Evolutionary conservation across 2,797 vertebrate genomes (phyloP).

Genomic region (Hoplostethus mediterraneus): DNA sequence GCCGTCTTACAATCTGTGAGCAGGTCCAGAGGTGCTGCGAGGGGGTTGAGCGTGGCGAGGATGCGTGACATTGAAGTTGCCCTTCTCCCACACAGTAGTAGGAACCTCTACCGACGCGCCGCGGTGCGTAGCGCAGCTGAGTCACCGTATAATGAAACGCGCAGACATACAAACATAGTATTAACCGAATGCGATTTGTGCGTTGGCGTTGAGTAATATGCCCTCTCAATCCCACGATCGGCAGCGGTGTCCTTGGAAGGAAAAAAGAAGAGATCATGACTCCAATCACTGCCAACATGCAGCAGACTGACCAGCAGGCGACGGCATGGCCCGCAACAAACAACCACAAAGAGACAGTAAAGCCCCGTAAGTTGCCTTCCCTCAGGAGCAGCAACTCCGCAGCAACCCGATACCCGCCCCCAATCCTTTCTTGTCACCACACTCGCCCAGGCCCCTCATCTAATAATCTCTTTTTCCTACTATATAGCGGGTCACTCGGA

Average conservation of each 20-base stretch:
- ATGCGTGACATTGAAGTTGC: constrained; percentile 57
- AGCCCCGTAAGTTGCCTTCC: neutral
- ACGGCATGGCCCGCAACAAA: neutral
- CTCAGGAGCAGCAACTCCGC: neutral
- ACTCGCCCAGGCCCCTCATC: too few species aligned
- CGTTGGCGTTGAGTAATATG: neutral
- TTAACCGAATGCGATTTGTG: neutral
- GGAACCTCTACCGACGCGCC: neutral
- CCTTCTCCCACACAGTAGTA: constrained; percentile 48
- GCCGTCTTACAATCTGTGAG: constrained; percentile 65
- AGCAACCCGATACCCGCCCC: neutral
- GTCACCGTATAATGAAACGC: neutral
- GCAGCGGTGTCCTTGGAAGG: neutral
- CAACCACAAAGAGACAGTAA: neutral
- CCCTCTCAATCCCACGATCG: neutral
- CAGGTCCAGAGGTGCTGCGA: constrained; percentile 51
- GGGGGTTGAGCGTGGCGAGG: constrained; percentile 36
- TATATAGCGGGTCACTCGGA: neutral
- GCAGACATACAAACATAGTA: neutral
- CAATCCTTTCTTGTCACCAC: neutral
- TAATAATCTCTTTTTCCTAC: neutral
- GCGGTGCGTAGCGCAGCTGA: neutral
- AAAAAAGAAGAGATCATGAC: neutral
- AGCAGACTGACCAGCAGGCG: neutral
- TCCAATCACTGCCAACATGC: neutral